These are phyloP conservation scores for Parapsyche elsis DNA, from an alignment of 1,140 invertebrate genomes.

Conservation along the genomic window DNA sequence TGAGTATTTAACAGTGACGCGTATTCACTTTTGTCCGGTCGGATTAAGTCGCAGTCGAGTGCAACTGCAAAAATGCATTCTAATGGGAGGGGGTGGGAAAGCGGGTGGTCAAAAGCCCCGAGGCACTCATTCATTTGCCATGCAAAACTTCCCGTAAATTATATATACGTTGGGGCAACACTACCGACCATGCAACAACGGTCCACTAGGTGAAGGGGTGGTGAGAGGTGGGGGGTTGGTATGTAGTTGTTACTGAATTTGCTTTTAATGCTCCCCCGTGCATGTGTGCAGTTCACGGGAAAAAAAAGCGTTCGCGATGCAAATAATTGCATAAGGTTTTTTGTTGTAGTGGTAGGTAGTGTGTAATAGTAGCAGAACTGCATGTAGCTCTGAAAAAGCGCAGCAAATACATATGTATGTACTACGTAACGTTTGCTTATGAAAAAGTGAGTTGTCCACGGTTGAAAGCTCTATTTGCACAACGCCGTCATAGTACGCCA, in stretches of 20 bases:
- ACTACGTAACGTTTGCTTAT: neutral
- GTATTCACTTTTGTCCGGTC: too few relatives aligned
- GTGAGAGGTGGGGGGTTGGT: neutral
- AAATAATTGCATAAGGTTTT: slow-evolving; percentile 30
- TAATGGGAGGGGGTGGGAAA: too few relatives aligned
- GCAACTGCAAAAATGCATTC: too few relatives aligned
- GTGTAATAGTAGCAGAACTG: neutral
- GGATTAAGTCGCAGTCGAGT: too few relatives aligned
- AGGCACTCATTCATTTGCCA: neutral
- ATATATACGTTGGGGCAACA: neutral
- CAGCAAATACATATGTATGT: neutral
- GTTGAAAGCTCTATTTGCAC: neutral
- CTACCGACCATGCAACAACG: neutral
- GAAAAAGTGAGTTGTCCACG: neutral
- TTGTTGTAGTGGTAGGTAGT: neutral
- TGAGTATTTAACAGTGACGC: too few relatives aligned
- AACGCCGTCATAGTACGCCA: neutral
- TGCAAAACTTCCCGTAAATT: neutral
- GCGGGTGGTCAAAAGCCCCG: too few relatives aligned
- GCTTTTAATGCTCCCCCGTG: slow-evolving; percentile 9
- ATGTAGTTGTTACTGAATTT: slow-evolving; percentile 8
- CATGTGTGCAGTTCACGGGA: neutral
- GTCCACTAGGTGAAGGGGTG: neutral
- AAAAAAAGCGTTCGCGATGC: slow-evolving; percentile 9
- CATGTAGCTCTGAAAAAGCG: neutral